Conservation (phyloP, 2,888 invertebrate species). For the Eucriotettix oculatus region DNA sequence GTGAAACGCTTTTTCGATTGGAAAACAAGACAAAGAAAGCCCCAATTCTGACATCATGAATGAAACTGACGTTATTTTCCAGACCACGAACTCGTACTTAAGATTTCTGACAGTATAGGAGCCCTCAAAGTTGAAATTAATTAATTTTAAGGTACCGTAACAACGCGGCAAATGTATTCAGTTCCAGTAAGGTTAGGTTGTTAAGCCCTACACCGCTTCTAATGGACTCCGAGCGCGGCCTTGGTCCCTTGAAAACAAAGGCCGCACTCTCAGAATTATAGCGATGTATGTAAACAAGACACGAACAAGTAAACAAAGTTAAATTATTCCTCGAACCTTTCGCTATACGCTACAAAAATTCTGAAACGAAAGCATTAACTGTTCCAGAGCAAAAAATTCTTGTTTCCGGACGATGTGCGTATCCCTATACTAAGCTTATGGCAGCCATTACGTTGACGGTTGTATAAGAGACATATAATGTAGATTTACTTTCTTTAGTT, state of each 20-base stretch:
- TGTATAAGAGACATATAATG: conserved; percentile 21
- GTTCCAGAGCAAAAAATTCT: not conserved
- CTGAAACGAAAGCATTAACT: not conserved
- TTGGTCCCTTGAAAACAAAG: conserved; percentile 29
- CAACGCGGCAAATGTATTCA: not conserved
- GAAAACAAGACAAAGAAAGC: too few species aligned
- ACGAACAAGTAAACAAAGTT: too few species aligned
- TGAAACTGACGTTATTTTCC: conserved; percentile 16
- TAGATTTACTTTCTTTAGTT: conserved; percentile 23
- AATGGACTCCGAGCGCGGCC: conserved; percentile 30
- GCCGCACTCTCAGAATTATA: conserved; percentile 13
- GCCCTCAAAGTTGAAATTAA: not conserved
- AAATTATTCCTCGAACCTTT: too few species aligned
- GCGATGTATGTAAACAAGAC: too few species aligned
- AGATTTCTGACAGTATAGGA: not conserved
- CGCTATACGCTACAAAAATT: too few species aligned
- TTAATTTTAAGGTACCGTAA: not conserved
- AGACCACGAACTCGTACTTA: not conserved
- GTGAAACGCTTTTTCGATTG: too few species aligned
- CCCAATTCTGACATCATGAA: conserved; percentile 15
- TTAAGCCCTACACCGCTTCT: not conserved
- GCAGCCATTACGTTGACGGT: conserved; percentile 34
- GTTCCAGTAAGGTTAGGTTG: not conserved
- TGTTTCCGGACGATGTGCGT: not conserved
- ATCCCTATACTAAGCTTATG: conserved; percentile 33